These are phyloP conservation scores for Salmo trutta DNA, from an alignment of 2,797 vertebrate genomes.

Conservation along the genomic window DNA sequence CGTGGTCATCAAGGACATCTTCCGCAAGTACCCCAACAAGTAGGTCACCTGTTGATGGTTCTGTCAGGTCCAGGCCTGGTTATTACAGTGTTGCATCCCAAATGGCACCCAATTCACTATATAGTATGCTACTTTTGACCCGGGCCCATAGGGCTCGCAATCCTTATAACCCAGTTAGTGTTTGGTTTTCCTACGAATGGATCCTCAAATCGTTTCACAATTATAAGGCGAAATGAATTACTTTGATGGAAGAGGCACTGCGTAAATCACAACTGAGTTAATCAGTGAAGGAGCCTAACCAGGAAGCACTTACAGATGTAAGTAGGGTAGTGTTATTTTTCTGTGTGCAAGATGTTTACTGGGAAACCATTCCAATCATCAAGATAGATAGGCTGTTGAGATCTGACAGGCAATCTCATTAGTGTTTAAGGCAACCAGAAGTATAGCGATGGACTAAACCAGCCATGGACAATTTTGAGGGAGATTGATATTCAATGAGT, in stretches of 20 bases:
- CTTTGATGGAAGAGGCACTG: not conserved
- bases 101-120: too few relatives aligned
- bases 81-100: not conserved
- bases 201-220: not conserved
- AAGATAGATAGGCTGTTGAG: not conserved
- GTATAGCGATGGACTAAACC: not conserved
- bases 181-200: not conserved
- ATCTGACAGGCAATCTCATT: not conserved
- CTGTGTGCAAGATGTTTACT: not conserved
- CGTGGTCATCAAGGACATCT: slow-evolving; percentile 98
- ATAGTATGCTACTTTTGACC: too few relatives aligned
- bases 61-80: not conserved
- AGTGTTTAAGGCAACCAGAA: not conserved
- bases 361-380: not conserved
- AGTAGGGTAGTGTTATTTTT: not conserved
- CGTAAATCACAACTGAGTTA: not conserved
- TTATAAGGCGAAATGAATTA: not conserved
- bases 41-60: slow-evolving; percentile 71
- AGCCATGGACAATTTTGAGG: not conserved
- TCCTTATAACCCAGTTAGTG: not conserved
- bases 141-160: not conserved
- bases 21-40: slow-evolving; percentile 99
- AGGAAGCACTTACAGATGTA: not conserved
- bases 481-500: not conserved
- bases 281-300: not conserved